Percentiles rank a stretch among this genome's conserved stretches.
Conservation (phyloP, 2,113 vertebrate species). For the Panthera tigris region DNA sequence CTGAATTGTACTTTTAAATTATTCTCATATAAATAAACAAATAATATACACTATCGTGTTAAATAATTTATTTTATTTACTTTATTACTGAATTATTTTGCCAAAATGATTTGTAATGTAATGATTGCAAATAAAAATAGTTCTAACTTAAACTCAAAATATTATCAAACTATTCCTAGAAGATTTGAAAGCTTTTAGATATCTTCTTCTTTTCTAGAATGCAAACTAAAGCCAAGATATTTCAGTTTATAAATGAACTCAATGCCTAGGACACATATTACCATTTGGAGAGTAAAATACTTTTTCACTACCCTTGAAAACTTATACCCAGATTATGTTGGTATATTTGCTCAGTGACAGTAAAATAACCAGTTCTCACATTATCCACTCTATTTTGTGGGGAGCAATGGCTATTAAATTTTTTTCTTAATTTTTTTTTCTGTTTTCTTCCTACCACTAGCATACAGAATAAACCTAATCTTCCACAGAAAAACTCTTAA, state of each 20-base stretch:
- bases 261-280: not conserved
- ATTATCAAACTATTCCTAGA: not conserved
- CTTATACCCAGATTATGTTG: not conserved
- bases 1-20: slow-evolving; percentile 57
- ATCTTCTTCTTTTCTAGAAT: not conserved
- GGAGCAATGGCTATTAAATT: not conserved
- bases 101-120: slow-evolving; percentile 73
- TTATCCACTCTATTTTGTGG: not conserved
- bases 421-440: not conserved
- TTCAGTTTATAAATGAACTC: not conserved
- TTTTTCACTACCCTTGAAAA: not conserved
- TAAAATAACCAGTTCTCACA: not conserved
- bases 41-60: slow-evolving; percentile 39
- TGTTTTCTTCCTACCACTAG: not conserved
- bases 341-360: not conserved
- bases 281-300: not conserved
- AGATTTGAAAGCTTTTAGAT: not conserved
- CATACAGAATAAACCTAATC: not conserved
- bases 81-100: slow-evolving; percentile 62
- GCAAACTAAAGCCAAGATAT: not conserved
- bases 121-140: not conserved
- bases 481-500: not conserved
- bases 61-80: slow-evolving; percentile 72
- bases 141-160: slow-evolving; percentile 30
- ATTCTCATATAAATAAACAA: slow-evolving; percentile 50